A percentile compares a stretch with the other conserved stretches of the same genome.
phyloP scores from a whole-genome alignment of 53 echinoderm and acorn worm genomes.

The Temnopleurus reevesii region DNA sequence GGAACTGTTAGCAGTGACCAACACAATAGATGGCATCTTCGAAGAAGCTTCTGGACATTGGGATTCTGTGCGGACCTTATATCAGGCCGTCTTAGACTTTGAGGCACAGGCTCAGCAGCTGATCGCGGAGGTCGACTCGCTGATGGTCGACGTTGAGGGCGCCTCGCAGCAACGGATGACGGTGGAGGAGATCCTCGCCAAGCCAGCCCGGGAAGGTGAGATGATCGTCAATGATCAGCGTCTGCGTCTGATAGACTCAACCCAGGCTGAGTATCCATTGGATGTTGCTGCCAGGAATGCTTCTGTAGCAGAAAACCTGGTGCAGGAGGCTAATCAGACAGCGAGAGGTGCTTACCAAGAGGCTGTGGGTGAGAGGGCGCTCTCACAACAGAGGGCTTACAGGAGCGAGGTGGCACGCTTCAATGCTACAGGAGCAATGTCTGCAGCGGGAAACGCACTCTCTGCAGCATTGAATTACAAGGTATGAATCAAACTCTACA shows the following conservation, averaged over 20 bases:
- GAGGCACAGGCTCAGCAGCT: conserved; percentile 41
- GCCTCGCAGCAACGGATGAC: conserved; percentile 5
- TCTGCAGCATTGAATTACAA: conserved; percentile 67
- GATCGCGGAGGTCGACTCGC: not conserved
- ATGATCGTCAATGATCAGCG: conserved; percentile 55
- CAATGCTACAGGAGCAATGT: conserved; percentile 65
- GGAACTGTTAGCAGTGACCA: conserved; percentile 22
- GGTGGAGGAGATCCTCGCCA: conserved; percentile 21
- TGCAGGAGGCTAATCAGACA: conserved; percentile 59
- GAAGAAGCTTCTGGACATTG: conserved; percentile 58
- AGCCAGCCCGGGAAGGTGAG: not conserved
- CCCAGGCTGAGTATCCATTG: conserved; percentile 61
- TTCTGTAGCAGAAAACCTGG: conserved; percentile 47
- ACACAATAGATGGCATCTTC: conserved; percentile 50
- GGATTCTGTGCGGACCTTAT: conserved; percentile 60
- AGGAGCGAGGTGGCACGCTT: conserved; percentile 72
- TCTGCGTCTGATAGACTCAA: conserved; percentile 51
- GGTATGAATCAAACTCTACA: conserved; percentile 29
- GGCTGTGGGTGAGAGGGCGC: conserved; percentile 12
- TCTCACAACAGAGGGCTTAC: conserved; percentile 60
- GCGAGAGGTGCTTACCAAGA: conserved; percentile 50
- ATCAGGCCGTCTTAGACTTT: not conserved
- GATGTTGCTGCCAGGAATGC: conserved; percentile 26
- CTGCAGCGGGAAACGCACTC: conserved; percentile 45
- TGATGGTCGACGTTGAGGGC: not conserved